These are phyloP conservation scores for Parazoanthus swiftii DNA, from an alignment of 92 coral and sea anemone species.

Conservation along the genomic window DNA sequence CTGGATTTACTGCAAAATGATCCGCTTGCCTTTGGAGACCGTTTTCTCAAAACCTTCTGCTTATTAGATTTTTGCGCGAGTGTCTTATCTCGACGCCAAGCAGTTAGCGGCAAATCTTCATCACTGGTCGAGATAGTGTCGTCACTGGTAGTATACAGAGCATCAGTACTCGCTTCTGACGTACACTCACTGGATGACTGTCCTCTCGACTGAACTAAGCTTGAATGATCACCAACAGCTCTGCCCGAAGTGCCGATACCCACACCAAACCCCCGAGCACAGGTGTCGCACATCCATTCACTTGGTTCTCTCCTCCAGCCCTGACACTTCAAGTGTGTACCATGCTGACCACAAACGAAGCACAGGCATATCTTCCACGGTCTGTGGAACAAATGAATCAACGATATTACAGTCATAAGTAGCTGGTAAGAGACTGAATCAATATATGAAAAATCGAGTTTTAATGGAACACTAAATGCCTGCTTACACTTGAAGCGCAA, in stretches of 20 bases:
- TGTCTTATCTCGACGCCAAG: neutral
- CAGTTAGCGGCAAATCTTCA: constrained; percentile 40
- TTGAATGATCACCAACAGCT: constrained; percentile 45
- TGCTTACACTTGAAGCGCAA: neutral
- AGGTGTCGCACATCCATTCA: constrained; percentile 62
- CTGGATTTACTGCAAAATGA: neutral
- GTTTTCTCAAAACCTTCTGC: neutral
- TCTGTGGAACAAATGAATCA: constrained; percentile 27
- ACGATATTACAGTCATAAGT: no score
- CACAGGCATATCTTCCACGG: constrained; percentile 81
- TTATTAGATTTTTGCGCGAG: neutral
- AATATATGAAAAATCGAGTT: no score
- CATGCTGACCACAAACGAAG: constrained; percentile 81
- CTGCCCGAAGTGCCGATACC: constrained; percentile 15
- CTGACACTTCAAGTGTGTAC: constrained; percentile 81
- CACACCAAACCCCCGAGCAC: constrained; percentile 41
- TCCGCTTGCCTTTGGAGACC: neutral
- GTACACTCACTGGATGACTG: constrained; percentile 21
- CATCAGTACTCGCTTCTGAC: constrained; percentile 33
- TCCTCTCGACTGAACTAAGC: constrained; percentile 2
- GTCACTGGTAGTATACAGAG: constrained; percentile 24
- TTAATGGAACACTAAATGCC: no score
- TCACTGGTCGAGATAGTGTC: constrained; percentile 36
- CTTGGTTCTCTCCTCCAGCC: constrained; percentile 67
- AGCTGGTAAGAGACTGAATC: no score